Conservation (phyloP, 2,888 invertebrate species). For the Lithosia quadra region DNA sequence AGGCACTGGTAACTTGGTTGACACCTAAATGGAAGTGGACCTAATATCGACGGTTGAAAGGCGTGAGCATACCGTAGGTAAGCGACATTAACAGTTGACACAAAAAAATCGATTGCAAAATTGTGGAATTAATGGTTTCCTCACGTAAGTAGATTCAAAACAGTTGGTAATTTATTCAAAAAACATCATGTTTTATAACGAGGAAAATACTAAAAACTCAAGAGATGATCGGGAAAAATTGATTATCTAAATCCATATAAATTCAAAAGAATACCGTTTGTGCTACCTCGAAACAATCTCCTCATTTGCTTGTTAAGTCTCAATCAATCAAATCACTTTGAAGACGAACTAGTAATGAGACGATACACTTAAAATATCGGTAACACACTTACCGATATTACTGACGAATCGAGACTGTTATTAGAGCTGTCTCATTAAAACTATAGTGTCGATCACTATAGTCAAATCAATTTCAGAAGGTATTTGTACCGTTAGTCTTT, state of each 20-base stretch:
- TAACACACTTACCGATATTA: conserved; percentile 35
- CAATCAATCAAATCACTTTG: conserved; percentile 33
- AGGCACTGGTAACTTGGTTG: background rate
- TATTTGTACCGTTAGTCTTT: conserved; percentile 18
- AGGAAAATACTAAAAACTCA: background rate
- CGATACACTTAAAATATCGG: conserved; percentile 27
- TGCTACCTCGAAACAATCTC: conserved; percentile 14
- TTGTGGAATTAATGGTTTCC: background rate
- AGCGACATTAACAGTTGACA: no score
- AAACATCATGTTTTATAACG: background rate
- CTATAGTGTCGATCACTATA: conserved; percentile 34
- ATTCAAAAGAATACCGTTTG: conserved; percentile 29
- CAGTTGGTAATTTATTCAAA: background rate
- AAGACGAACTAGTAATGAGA: conserved; percentile 35
- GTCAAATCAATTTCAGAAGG: conserved; percentile 36
- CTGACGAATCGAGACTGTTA: conserved; percentile 40
- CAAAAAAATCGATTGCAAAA: no score
- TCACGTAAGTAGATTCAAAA: background rate
- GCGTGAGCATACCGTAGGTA: no score
- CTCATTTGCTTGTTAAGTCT: conserved; percentile 24
- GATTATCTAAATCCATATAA: background rate
- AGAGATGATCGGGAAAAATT: background rate
- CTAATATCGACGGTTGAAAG: no score
- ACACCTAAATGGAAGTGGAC: background rate
- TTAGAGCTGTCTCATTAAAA: conserved; percentile 54